Percentiles rank a stretch among this genome's conserved stretches.
Conservation (phyloP, 2,888 invertebrate genomes). For the Geotrupes spiniger region DNA sequence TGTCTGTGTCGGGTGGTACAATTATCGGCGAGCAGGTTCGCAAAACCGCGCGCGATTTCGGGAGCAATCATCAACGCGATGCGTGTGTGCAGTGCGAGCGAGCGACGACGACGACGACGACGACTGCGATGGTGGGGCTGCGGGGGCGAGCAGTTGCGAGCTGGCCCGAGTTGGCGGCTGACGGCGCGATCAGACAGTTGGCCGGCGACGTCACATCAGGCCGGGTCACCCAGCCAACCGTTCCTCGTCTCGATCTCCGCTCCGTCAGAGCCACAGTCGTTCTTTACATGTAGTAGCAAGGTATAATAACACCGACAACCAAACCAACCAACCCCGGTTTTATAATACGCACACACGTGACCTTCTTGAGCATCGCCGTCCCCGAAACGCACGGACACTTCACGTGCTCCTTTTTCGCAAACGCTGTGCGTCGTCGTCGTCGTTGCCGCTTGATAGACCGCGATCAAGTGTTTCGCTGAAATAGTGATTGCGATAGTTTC, state of each 20-base stretch:
- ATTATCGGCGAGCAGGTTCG: constrained; percentile 23
- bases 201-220: constrained; percentile 56
- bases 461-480: constrained; percentile 21
- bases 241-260: constrained; percentile 21
- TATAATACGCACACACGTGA: constrained; percentile 21
- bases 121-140: constrained; percentile 32
- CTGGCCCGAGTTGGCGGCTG: constrained; percentile 49
- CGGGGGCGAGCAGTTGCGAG: constrained; percentile 37
- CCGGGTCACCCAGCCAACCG: constrained; percentile 41
- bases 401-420: constrained; percentile 24
- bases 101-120: constrained; percentile 18
- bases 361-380: constrained; percentile 15
- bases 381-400: constrained; percentile 21
- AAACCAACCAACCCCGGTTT: constrained; percentile 21
- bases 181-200: constrained; percentile 52
- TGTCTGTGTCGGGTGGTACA: no score
- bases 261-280: constrained; percentile 16
- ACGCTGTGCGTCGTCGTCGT: constrained; percentile 19
- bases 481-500: constrained; percentile 22
- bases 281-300: constrained; percentile 31
- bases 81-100: constrained; percentile 33
- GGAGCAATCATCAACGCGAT: constrained; percentile 19
- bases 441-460: constrained; percentile 15
- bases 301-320: constrained; percentile 24
- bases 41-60: constrained; percentile 25